Percentiles rank a stretch among this genome's conserved stretches.
Evolutionary conservation across 1,140 invertebrate species (phyloP).

Genomic region (Lordiphosa collinella): DNA sequence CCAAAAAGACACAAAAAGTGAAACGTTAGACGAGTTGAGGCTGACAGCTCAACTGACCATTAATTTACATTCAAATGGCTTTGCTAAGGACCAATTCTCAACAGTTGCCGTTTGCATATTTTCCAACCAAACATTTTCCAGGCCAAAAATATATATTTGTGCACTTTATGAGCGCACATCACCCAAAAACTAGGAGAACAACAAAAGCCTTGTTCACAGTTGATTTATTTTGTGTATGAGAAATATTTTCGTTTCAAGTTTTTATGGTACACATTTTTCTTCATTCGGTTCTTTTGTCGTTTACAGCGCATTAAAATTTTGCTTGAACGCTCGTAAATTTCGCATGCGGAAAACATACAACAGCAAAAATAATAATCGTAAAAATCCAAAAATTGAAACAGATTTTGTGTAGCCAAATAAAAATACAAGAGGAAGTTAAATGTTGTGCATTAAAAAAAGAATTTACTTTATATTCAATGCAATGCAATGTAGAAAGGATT

Average conservation of each 20-base stretch:
- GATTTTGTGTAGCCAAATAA: background rate
- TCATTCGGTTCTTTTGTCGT: constrained; percentile 45
- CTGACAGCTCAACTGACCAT: constrained; percentile 75
- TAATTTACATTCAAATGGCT: constrained; percentile 73
- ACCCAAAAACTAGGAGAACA: too few relatives aligned
- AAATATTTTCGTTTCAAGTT: constrained; percentile 44
- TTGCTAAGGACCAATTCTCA: constrained; percentile 27
- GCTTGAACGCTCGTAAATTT: constrained; percentile 56
- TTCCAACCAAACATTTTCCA: background rate
- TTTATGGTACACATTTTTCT: constrained; percentile 56
- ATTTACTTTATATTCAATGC: too few relatives aligned
- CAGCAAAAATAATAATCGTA: constrained; percentile 44
- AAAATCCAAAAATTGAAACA: constrained; percentile 21
- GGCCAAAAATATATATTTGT: too few relatives aligned
- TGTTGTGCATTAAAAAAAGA: too few relatives aligned
- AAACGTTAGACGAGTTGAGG: constrained; percentile 28
- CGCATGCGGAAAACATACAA: constrained; percentile 7
- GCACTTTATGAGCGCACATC: too few relatives aligned
- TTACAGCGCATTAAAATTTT: constrained; percentile 57
- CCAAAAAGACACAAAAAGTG: constrained; percentile 25
- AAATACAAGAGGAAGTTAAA: too few relatives aligned
- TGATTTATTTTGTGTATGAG: constrained; percentile 58
- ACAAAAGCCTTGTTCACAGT: constrained; percentile 45
- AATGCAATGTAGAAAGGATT: too few relatives aligned
- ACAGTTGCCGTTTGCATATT: constrained; percentile 24